A percentile compares a stretch with the other conserved stretches of the same genome.
Conservation (phyloP, 2,888 invertebrate genomes). For the Villa cingulata region DNA sequence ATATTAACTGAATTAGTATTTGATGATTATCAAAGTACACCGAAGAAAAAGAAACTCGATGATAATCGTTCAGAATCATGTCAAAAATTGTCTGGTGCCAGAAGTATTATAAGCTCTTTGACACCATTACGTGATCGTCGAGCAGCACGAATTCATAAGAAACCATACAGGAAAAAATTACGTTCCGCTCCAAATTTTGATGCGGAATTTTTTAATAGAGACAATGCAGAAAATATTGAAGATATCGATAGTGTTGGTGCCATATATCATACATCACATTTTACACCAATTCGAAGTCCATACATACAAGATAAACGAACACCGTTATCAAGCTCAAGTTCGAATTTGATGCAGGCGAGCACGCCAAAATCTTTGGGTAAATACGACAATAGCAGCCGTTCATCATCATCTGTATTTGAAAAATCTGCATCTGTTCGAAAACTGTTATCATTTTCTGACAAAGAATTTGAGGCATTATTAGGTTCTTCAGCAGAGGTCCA, state of each 20-base stretch:
- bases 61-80: conserved; percentile 1
- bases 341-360: conserved; percentile 8
- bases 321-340: conserved; percentile 5
- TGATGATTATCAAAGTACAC: conserved; percentile 11
- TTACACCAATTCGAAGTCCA: conserved; percentile 7
- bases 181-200: conserved; percentile 11
- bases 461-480: conserved; percentile 4
- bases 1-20: conserved; percentile 2
- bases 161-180: conserved; percentile 7
- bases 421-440: conserved; percentile 10
- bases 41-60: conserved; percentile 5
- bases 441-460: conserved; percentile 10
- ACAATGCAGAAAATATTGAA: background rate
- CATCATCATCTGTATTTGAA: background rate
- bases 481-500: background rate
- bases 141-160: conserved; percentile 1
- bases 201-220: background rate
- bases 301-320: conserved; percentile 5
- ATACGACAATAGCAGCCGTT: background rate
- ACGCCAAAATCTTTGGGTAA: conserved; percentile 9
- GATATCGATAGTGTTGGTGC: background rate
- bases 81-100: background rate
- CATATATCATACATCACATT: background rate
- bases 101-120: background rate
- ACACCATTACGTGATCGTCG: background rate